A percentile compares a stretch with the other conserved stretches of the same genome.
These are phyloP conservation scores for Coleophora flavipennella DNA, from an alignment of 2,888 invertebrate genomes.

Conservation along the genomic window DNA sequence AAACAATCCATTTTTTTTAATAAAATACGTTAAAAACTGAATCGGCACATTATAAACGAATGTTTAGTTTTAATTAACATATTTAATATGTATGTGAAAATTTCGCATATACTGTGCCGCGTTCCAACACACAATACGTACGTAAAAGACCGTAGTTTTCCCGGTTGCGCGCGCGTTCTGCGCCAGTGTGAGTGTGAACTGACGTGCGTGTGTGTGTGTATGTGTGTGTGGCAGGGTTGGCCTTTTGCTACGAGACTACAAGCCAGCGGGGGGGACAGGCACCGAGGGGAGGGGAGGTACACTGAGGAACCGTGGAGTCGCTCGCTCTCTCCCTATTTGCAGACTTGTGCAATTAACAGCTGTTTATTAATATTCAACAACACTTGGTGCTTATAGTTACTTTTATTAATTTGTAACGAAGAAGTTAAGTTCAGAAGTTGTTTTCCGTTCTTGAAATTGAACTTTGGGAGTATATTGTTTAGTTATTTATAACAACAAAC, in stretches of 20 bases:
- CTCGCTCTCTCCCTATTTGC: conserved; percentile 63
- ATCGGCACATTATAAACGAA: too few relatives aligned
- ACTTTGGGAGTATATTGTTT: too few relatives aligned
- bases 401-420: too few relatives aligned
- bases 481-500: too few relatives aligned
- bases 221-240: conserved; percentile 42
- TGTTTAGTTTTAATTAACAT: too few relatives aligned
- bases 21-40: too few relatives aligned
- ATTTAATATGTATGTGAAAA: conserved; percentile 18
- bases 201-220: conserved; percentile 26
- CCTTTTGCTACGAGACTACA: conserved; percentile 45
- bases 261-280: conserved; percentile 21
- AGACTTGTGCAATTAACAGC: conserved; percentile 70
- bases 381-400: background rate
- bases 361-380: conserved; percentile 70
- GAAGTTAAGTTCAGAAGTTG: too few relatives aligned
- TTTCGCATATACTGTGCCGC: conserved; percentile 36
- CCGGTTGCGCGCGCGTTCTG: conserved; percentile 61
- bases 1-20: too few relatives aligned
- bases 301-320: conserved; percentile 52
- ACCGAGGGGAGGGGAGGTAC: conserved; percentile 36
- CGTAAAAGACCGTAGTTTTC: conserved; percentile 70
- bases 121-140: conserved; percentile 66
- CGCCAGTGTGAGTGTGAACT: conserved; percentile 37
- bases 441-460: too few relatives aligned